These are phyloP conservation scores for Sebastes diploproa DNA, from an alignment of 2,797 vertebrate species.

Conservation along the genomic window DNA sequence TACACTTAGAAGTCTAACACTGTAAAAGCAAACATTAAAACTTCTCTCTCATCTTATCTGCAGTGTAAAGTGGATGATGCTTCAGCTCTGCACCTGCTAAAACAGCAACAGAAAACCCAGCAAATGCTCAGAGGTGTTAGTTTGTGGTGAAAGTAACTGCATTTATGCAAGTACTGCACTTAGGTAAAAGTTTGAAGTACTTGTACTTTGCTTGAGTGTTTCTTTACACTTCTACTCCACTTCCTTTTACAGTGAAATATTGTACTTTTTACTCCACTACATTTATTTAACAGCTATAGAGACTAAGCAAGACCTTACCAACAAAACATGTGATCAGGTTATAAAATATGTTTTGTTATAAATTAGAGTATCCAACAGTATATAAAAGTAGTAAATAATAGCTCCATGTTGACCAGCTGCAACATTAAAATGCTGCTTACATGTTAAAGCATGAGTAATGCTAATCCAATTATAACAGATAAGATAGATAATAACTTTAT, in stretches of 20 bases:
- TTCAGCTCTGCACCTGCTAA: not conserved
- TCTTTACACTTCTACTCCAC: not conserved
- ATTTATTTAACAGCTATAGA: not conserved
- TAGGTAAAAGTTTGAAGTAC: not conserved
- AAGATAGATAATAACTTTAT: no score
- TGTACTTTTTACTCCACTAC: not conserved
- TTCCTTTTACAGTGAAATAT: not conserved
- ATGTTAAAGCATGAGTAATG: not conserved
- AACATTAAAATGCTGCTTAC: not conserved
- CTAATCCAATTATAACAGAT: not conserved
- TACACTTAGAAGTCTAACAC: not conserved
- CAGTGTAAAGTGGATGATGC: not conserved
- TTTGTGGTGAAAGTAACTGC: not conserved
- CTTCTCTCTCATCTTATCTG: not conserved
- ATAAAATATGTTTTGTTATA: not conserved
- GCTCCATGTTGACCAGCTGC: no score
- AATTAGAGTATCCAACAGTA: not conserved
- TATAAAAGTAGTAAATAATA: not conserved
- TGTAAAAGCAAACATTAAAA: slow-evolving; percentile 21
- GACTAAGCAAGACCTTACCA: not conserved
- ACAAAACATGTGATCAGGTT: not conserved
- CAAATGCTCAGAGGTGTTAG: not conserved
- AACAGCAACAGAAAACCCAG: not conserved
- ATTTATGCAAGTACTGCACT: not conserved
- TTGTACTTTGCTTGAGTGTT: not conserved